Evolutionary conservation across 2,113 vertebrate genomes (phyloP), one percentile per base, ranked within the genome.

Genomic region (Lepus timidus): DNA sequence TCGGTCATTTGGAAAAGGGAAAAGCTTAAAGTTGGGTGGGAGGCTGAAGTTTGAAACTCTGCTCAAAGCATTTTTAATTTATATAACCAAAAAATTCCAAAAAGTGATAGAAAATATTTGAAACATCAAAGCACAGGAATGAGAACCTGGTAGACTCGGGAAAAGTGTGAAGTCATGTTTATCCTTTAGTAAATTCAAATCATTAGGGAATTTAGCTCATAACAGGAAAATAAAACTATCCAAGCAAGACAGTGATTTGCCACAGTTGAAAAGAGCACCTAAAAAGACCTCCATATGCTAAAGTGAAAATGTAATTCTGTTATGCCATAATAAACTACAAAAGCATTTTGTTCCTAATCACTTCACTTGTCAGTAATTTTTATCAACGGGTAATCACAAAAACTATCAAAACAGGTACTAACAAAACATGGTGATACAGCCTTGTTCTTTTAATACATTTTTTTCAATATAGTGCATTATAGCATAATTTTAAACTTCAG

Each of bases 81-180:
- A 80, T 84, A 90, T 55, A 78, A 25, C 52, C 44, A 27, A 51
- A 51, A 95, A 88, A 14, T 88, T 58, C 23, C 75, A 79, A 36
- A 49, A 71, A 71, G 12, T 44, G 78, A 74, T 0, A 85, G 49
- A 61, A 82, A 88, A 64, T 20, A 83, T 3, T n/a, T 76, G 58
- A 85, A 5, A 78, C 29, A 4, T 51, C 91, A 95, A 64, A 17
- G 58, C 17, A 33, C 2, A 51, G 27, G 13, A 93, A 87, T 71
- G n/a, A 4, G 52, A 92, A 70, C 8, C 16, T 27, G 78, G 9
- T 4, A 62, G 49, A 64, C 4, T 94, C 52, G 52, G 51, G 49
- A 84, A 92, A 85, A 67, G 19, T 7, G 9, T 6, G 68, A 92
- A 88, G 62, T 94, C 23, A 33, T 73, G 23, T 93, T 91, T 92